A percentile compares a stretch with the other conserved stretches of the same genome.
Evolutionary conservation across 2,797 vertebrate species (phyloP).

Genomic region (Acanthiza pusilla): DNA sequence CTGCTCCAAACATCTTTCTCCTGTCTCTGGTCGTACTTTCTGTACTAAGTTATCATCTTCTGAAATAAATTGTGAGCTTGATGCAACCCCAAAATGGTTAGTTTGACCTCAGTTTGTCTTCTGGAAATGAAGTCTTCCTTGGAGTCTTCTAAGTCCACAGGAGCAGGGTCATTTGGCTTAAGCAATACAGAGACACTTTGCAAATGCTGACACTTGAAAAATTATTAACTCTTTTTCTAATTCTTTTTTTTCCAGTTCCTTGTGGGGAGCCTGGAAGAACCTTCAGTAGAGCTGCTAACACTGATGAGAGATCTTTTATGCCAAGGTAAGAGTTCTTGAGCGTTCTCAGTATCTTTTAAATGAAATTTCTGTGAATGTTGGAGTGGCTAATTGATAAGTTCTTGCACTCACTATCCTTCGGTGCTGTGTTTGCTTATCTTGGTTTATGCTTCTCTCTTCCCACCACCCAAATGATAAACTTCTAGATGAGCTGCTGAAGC

Average conservation of each 20-base stretch:
- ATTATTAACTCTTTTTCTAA: background rate
- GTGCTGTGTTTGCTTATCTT: background rate
- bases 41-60: background rate
- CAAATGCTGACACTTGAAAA: background rate
- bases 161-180: background rate
- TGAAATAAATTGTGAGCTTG: background rate
- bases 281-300: conserved; percentile 48
- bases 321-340: conserved; percentile 48
- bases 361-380: background rate
- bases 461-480: background rate
- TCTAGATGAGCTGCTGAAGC: background rate
- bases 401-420: background rate
- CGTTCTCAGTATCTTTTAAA: background rate
- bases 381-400: background rate
- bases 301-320: conserved; percentile 74
- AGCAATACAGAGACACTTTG: background rate
- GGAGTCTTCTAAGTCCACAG: fast-evolving
- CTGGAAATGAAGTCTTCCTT: background rate
- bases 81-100: background rate
- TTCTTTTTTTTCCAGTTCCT: background rate
- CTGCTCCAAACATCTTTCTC: background rate
- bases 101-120: background rate
- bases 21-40: background rate
- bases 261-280: conserved; percentile 11
- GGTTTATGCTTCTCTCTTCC: background rate